Evolutionary conservation across 2,888 invertebrate genomes (phyloP).

Genomic region (Electrophaes corylata): DNA sequence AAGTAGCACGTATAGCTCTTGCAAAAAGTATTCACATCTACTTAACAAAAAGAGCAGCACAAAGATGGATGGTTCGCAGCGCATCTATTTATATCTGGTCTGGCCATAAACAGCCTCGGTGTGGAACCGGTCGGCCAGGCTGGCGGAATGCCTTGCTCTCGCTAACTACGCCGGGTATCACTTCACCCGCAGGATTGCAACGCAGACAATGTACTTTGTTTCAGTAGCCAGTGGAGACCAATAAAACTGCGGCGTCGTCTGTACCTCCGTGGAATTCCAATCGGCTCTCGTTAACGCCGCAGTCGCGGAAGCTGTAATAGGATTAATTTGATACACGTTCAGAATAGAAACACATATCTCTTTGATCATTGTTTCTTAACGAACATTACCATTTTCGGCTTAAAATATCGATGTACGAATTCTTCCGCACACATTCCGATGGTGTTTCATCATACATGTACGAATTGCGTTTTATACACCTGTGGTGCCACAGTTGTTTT

Average conservation of each 20-base stretch:
- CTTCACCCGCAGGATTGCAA: slow-evolving; percentile 60
- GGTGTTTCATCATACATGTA: slow-evolving; percentile 32
- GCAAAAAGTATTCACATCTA: slow-evolving; percentile 39
- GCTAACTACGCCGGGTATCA: slow-evolving; percentile 65
- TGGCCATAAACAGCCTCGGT: slow-evolving; percentile 74
- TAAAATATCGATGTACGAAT: slow-evolving; percentile 32
- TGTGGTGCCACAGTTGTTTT: slow-evolving; percentile 22
- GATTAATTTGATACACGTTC: slow-evolving; percentile 46
- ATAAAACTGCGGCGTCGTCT: slow-evolving; percentile 33
- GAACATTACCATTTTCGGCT: slow-evolving; percentile 35
- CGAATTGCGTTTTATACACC: slow-evolving; percentile 33
- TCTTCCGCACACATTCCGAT: slow-evolving; percentile 37
- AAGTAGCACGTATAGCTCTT: slow-evolving; percentile 25
- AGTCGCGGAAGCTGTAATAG: slow-evolving; percentile 45
- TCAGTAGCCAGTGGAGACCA: slow-evolving; percentile 43
- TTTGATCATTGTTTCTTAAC: slow-evolving; percentile 34
- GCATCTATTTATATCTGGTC: slow-evolving; percentile 81
- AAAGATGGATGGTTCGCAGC: slow-evolving; percentile 75
- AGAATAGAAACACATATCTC: slow-evolving; percentile 40
- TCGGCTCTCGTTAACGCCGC: slow-evolving; percentile 45
- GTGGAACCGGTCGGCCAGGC: slow-evolving; percentile 76
- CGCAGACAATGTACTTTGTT: slow-evolving; percentile 70
- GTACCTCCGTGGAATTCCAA: slow-evolving; percentile 41
- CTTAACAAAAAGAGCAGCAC: slow-evolving; percentile 63
- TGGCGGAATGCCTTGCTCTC: slow-evolving; percentile 75